Conservation (phyloP, 2,797 vertebrate genomes). For the Gallinago solitaria region DNA sequence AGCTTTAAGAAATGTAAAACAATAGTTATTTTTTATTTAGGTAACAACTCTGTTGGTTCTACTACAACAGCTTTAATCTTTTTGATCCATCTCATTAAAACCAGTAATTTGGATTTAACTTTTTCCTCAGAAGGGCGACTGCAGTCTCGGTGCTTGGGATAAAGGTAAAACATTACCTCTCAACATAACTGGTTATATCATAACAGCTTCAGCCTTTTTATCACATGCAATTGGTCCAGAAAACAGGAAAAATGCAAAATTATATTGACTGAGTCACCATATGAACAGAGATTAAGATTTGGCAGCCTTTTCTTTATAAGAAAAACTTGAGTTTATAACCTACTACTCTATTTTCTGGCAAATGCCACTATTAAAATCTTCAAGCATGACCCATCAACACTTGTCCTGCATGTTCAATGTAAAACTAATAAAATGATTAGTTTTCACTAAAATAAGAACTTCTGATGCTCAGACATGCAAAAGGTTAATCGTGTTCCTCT, state of each 20-base stretch:
- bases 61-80: neutral
- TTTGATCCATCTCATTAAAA: neutral
- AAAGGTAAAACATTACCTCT: neutral
- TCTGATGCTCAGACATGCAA: neutral
- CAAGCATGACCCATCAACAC: neutral
- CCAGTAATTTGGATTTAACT: neutral
- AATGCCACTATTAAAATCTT: neutral
- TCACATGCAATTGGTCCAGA: neutral
- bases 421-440: neutral
- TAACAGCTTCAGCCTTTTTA: neutral
- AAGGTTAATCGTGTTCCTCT: neutral
- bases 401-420: neutral
- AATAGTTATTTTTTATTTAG: neutral
- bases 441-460: neutral
- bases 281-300: neutral
- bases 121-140: neutral
- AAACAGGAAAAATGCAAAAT: neutral
- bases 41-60: neutral
- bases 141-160: neutral
- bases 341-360: neutral
- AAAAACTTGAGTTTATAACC: neutral
- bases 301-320: neutral
- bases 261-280: neutral
- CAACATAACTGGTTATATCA: neutral
- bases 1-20: neutral